Conservation (phyloP, 2,888 invertebrate genomes). For the Acleris holmiana region DNA sequence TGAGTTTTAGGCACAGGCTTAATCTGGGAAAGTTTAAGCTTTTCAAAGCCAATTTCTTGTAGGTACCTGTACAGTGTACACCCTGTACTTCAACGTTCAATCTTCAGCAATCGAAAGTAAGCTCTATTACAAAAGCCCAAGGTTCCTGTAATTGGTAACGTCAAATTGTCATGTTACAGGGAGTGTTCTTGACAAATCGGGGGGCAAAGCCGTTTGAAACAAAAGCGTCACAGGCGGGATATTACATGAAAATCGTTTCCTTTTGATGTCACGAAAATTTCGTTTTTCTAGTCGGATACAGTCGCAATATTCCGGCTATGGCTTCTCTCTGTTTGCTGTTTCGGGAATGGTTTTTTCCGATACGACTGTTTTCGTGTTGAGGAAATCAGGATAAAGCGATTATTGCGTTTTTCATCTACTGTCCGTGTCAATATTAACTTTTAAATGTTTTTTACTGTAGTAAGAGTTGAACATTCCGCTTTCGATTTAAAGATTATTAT, state of each 20-base stretch:
- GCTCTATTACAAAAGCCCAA: conserved; percentile 22
- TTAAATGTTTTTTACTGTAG: too few species aligned
- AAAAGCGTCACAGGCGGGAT: conserved; percentile 45
- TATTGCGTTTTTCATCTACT: background rate
- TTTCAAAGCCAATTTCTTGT: conserved; percentile 16
- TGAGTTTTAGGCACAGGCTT: conserved; percentile 12
- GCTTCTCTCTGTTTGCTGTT: conserved; percentile 18
- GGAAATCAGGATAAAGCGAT: conserved; percentile 3
- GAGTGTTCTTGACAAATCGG: conserved; percentile 40
- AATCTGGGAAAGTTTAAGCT: conserved; percentile 22
- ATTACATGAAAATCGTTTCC: conserved; percentile 51
- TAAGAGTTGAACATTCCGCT: too few species aligned
- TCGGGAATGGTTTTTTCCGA: conserved; percentile 3
- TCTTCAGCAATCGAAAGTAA: conserved; percentile 21
- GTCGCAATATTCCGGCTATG: conserved; percentile 12
- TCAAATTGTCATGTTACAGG: conserved; percentile 19
- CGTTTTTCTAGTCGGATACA: conserved; percentile 28
- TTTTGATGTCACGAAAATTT: conserved; percentile 48
- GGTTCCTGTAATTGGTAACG: conserved; percentile 39
- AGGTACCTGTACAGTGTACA: conserved; percentile 4
- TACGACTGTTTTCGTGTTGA: conserved; percentile 17
- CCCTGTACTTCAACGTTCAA: background rate
- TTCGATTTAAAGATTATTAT: too few species aligned
- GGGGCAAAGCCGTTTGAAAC: conserved; percentile 41
- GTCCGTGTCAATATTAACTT: background rate